Evolutionary conservation across 2,113 vertebrate species (phyloP), one percentile per base, ranked within the genome.

Genomic region (Emydura subglobosa): DNA sequence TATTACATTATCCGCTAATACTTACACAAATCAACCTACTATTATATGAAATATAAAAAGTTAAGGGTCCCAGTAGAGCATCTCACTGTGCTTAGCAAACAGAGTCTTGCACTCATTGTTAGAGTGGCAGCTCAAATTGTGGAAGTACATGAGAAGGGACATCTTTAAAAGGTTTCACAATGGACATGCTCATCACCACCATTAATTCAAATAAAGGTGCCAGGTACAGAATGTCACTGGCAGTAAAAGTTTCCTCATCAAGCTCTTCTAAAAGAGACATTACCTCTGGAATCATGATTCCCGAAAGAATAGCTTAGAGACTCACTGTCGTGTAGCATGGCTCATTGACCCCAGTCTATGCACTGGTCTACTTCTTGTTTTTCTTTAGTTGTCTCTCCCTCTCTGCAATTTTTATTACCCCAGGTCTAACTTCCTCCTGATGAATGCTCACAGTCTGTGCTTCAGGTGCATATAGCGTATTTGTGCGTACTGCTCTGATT

Each of bases 311-410:
- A 42, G 24, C 79, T 82, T 72, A 34, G 16, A 51, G 84, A 76
- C 39, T 51, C 4, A 27, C 22, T 47, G 24, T 78, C 54, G 82
- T 51, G 19, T 34, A 39, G 86, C 76, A 59, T 0, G 4, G 51
- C 47, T 91, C 85, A 88, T 84, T 87, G 86, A 94, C 39, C 13
- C 29, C 50, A 82, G 53, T 39, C 14, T 92, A 54, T 31, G n/a
- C 85, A 61, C 68, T 51, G 88, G 92, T 91, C 83, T 93, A 59
- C 21, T 13, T 74, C 44, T 29, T 10, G 1, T 4, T 87, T 91
- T 79, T 79, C 85, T 88, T 82, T 79, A 61, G 86, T 79, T 85
- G 80, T 84, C 83, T 91, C 95, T 94, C 55, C 79, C 49, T 49
- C 79, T 79, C 88, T 91, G 65, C 78, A 94, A 87, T 79, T 92